Evolutionary conservation across 1,140 invertebrate species (phyloP).

Genomic region (Pinna nobilis): DNA sequence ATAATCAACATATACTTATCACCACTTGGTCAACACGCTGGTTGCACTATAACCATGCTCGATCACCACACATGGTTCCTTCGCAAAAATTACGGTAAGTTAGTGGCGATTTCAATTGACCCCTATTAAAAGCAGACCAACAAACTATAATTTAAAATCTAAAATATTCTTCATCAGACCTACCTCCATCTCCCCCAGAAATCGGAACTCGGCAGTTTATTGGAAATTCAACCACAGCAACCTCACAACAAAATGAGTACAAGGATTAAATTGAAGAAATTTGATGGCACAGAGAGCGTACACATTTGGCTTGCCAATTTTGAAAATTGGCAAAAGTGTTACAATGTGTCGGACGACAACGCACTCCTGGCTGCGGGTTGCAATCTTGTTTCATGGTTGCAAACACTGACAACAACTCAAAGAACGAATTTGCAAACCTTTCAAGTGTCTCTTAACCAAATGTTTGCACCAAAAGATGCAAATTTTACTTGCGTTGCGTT

Average conservation of each 20-base stretch:
- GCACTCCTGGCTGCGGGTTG: slow-evolving; percentile 5
- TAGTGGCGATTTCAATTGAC: background rate
- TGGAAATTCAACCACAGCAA: background rate
- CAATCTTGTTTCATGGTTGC: slow-evolving; percentile 11
- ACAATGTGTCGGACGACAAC: background rate
- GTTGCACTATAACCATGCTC: too few species aligned
- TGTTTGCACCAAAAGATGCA: background rate
- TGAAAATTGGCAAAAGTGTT: slow-evolving; percentile 9
- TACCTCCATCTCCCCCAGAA: background rate
- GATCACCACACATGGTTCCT: too few species aligned
- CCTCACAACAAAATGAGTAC: background rate
- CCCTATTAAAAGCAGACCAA: background rate
- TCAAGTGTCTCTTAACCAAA: background rate
- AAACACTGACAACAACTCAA: background rate
- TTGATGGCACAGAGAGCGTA: slow-evolving; percentile 1
- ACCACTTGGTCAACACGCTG: too few species aligned
- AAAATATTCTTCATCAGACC: background rate
- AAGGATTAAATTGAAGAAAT: slow-evolving; percentile 12
- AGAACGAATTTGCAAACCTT: background rate
- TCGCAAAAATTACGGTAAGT: too few species aligned
- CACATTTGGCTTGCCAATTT: slow-evolving; percentile 3
- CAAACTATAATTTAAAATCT: background rate
- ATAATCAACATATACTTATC: too few species aligned
- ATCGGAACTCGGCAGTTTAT: background rate
- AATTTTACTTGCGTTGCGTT: too few species aligned